Evolutionary conservation across 2,888 invertebrate genomes (phyloP).

Genomic region (Drosophila birchii): DNA sequence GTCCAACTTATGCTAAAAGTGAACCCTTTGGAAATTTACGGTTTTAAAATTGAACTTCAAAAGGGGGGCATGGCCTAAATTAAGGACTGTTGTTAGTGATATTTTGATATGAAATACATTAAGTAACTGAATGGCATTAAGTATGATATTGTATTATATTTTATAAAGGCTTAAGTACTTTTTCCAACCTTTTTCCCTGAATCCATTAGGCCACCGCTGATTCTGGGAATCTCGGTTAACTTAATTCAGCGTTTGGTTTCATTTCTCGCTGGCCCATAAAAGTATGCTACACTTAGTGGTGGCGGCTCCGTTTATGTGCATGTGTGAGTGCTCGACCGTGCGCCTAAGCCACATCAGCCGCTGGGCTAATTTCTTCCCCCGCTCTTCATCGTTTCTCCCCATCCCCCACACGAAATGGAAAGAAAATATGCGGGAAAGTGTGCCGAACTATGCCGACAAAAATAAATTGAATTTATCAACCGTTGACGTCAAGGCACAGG

Average conservation of each 20-base stretch:
- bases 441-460: conserved; percentile 36
- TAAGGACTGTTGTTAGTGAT: neutral
- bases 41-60: conserved; percentile 1
- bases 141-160: neutral
- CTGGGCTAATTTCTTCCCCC: conserved; percentile 60
- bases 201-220: conserved; percentile 4
- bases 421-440: conserved; percentile 62
- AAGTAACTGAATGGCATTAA: neutral
- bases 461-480: conserved; percentile 77
- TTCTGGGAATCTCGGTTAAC: conserved; percentile 33
- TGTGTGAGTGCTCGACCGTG: conserved; percentile 66
- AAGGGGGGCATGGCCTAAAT: neutral
- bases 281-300: conserved; percentile 70
- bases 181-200: neutral
- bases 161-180: neutral
- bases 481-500: conserved; percentile 48
- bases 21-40: conserved; percentile 1
- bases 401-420: conserved; percentile 58
- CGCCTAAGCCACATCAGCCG: conserved; percentile 57
- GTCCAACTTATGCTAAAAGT: conserved; percentile 5
- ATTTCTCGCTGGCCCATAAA: conserved; percentile 52
- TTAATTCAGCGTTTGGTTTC: conserved; percentile 32
- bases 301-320: conserved; percentile 58
- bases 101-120: conserved; percentile 1
- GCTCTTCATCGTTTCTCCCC: neutral